Percentiles rank a stretch among this genome's conserved stretches.
phyloP scores from a whole-genome alignment of 2,797 vertebrate genomes.

The Sarcophilus harrisii region DNA sequence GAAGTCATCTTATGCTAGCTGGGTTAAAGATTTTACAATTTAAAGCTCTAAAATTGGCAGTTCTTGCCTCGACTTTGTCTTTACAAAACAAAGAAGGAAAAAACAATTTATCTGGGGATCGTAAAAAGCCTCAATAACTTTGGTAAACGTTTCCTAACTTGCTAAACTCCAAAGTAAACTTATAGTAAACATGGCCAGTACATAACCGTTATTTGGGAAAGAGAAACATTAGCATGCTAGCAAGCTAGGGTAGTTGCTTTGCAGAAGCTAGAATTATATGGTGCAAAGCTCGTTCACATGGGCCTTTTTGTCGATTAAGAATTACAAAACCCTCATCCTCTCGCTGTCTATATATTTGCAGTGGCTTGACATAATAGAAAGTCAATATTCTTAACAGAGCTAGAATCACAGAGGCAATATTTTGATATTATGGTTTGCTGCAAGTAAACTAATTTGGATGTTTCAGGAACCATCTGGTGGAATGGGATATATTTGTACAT shows the following conservation, averaged over 20 bases:
- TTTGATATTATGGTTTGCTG: constrained; percentile 14
- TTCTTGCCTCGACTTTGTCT: constrained; percentile 26
- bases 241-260: constrained; percentile 11
- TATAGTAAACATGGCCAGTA: constrained; percentile 36
- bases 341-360: neutral
- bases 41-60: constrained; percentile 33
- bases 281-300: constrained; percentile 44
- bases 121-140: constrained; percentile 21
- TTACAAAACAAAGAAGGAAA: constrained; percentile 40
- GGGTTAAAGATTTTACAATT: constrained; percentile 28
- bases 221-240: constrained; percentile 18
- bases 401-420: constrained; percentile 52
- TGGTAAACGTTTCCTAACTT: neutral
- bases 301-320: constrained; percentile 29
- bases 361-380: constrained; percentile 19
- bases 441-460: neutral
- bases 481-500: neutral
- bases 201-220: constrained; percentile 56
- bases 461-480: neutral
- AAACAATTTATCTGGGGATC: constrained; percentile 59
- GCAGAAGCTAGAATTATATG: constrained; percentile 22
- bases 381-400: constrained; percentile 28
- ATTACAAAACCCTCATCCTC: constrained; percentile 21
- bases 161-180: constrained; percentile 15
- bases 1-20: constrained; percentile 52